phyloP scores from a whole-genome alignment of 2,113 vertebrate genomes.

The Pygoscelis adeliae region DNA sequence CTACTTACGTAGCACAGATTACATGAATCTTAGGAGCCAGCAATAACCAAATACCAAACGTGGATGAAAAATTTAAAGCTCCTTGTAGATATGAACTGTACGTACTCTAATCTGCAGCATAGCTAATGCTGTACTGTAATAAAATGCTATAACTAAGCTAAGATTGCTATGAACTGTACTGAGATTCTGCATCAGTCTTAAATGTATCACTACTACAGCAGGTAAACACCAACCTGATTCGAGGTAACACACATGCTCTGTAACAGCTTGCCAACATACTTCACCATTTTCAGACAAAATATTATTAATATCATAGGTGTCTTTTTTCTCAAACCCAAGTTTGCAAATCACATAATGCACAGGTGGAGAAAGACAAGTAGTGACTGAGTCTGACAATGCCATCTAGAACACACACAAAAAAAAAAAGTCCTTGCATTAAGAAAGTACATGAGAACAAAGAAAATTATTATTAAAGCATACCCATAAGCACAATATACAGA shows the following conservation, averaged over 20 bases:
- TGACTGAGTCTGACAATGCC: not conserved
- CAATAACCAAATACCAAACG: not conserved
- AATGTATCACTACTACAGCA: not conserved
- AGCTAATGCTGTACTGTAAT: not conserved
- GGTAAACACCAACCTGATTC: constrained; percentile 70
- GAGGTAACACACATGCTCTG: constrained; percentile 42
- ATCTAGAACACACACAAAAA: constrained; percentile 58
- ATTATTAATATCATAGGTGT: constrained; percentile 6
- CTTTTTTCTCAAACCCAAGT: constrained; percentile 72
- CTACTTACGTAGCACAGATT: not conserved
- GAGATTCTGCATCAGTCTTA: not conserved
- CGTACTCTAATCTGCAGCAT: not conserved
- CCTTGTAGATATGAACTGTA: not conserved
- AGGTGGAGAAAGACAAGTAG: constrained; percentile 76
- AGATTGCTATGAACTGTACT: not conserved
- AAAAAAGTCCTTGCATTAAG: not conserved
- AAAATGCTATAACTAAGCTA: not conserved
- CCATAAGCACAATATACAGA: not conserved
- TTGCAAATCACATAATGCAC: constrained; percentile 75
- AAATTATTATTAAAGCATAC: not conserved
- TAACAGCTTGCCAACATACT: constrained; percentile 68
- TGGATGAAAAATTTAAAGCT: not conserved
- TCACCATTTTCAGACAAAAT: constrained; percentile 59
- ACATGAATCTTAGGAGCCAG: not conserved
- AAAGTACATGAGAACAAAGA: not conserved